These are phyloP conservation scores for Aphaenogaster rudis DNA, from an alignment of 1,140 invertebrate species.

Conservation along the genomic window DNA sequence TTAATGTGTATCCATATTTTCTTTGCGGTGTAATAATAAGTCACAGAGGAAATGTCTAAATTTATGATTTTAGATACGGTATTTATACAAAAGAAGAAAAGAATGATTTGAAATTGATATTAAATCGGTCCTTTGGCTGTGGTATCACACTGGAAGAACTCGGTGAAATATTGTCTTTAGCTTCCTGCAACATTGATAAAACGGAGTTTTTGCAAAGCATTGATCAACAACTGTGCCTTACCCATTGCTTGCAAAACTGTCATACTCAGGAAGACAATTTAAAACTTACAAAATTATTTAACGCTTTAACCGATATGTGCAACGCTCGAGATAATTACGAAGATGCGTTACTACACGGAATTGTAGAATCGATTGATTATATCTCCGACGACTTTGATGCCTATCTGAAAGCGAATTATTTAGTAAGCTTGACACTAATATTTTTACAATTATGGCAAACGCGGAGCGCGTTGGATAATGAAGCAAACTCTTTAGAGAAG, in stretches of 20 bases:
- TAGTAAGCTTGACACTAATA: conserved; percentile 83
- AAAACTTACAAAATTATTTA: conserved; percentile 79
- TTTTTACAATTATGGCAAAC: conserved; percentile 77
- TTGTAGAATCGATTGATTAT: conserved; percentile 78
- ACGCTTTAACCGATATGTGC: conserved; percentile 79
- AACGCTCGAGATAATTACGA: conserved; percentile 71
- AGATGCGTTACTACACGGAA: conserved; percentile 79
- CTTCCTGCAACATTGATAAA: conserved; percentile 87
- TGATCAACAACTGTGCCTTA: conserved; percentile 86
- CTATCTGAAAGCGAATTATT: conserved; percentile 84
- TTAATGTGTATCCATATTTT: neutral
- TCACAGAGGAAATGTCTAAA: neutral
- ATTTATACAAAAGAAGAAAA: conserved; percentile 84
- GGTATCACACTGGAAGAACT: conserved; percentile 84
- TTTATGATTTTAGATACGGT: conserved; percentile 77
- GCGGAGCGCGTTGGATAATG: neutral
- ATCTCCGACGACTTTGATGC: conserved; percentile 76
- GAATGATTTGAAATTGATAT: conserved; percentile 86
- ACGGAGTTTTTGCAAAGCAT: conserved; percentile 87
- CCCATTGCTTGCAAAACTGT: conserved; percentile 75
- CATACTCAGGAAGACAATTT: conserved; percentile 63
- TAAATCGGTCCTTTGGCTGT: conserved; percentile 85
- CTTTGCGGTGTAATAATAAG: neutral
- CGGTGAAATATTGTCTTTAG: conserved; percentile 87
- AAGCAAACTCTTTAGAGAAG: neutral